A percentile compares a stretch with the other conserved stretches of the same genome.
These are phyloP conservation scores for Entomobrya multifasciata DNA, from an alignment of 2,888 invertebrate genomes.

Conservation along the genomic window DNA sequence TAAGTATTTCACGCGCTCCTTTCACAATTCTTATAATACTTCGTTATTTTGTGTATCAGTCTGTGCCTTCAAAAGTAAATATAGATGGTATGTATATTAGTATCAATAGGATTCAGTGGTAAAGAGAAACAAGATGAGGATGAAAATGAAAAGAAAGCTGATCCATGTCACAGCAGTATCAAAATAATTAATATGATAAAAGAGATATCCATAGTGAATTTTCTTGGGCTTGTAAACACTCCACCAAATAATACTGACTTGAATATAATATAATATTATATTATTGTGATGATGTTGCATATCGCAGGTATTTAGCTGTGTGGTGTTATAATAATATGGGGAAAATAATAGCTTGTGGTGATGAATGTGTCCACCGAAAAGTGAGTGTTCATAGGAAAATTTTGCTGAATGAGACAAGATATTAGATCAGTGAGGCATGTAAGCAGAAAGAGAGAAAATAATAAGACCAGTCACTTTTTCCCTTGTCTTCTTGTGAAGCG, in stretches of 20 bases:
- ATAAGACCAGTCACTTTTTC: background rate
- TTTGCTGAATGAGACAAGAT: background rate
- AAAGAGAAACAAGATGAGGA: background rate
- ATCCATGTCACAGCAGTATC: slow-evolving; percentile 6
- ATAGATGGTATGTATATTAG: background rate
- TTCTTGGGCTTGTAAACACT: background rate
- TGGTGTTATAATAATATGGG: background rate
- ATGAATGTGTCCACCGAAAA: background rate
- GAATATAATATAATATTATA: background rate
- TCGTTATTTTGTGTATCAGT: no score
- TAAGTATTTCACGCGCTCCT: no score
- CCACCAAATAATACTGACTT: background rate
- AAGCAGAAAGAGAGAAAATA: slow-evolving; percentile 1
- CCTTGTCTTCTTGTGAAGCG: background rate
- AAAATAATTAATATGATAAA: slow-evolving; percentile 41
- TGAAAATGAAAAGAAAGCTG: slow-evolving; percentile 10
- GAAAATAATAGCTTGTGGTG: background rate
- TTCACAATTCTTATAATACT: no score
- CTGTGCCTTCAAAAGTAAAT: no score
- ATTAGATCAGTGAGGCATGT: background rate
- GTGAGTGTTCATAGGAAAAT: background rate
- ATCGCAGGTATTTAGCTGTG: no score
- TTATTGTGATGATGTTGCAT: no score
- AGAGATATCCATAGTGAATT: slow-evolving; percentile 3
- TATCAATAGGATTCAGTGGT: background rate